phyloP scores from a whole-genome alignment of 2,797 vertebrate species.

The Aphelocoma californica region DNA sequence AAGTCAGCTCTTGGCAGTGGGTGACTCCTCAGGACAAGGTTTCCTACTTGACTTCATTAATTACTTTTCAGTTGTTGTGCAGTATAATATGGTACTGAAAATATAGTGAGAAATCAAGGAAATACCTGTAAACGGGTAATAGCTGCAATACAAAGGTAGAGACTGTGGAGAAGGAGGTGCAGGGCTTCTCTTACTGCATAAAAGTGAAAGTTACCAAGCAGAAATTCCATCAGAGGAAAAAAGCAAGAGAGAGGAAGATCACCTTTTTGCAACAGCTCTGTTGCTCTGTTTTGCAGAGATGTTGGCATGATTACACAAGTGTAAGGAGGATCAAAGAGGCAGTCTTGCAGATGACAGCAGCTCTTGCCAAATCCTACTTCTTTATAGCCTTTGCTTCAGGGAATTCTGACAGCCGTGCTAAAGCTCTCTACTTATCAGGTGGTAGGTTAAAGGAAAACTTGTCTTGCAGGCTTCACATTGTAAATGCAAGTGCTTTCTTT shows the following conservation, averaged over 20 bases:
- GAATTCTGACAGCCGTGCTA: conserved; percentile 7
- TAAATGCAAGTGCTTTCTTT: not conserved
- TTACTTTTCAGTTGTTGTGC: not conserved
- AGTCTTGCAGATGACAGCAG: conserved; percentile 34
- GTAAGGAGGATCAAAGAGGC: conserved; percentile 55
- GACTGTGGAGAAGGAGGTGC: not conserved
- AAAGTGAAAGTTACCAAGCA: not conserved
- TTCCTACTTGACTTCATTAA: not conserved
- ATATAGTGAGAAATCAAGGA: not conserved
- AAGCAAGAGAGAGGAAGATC: not conserved
- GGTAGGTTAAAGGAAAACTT: conserved; percentile 16
- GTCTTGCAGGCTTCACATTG: conserved; percentile 9
- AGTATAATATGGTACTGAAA: not conserved
- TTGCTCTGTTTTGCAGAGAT: conserved; percentile 36
- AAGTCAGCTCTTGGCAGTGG: not conserved
- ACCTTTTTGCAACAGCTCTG: conserved; percentile 3
- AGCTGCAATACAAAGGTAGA: not conserved
- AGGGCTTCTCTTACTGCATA: not conserved
- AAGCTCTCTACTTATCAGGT: not conserved
- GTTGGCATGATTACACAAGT: conserved; percentile 39
- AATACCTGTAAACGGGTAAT: not conserved
- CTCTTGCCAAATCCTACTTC: conserved; percentile 33
- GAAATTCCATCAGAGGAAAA: not conserved
- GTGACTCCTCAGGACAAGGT: not conserved
- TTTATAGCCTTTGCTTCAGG: conserved; percentile 29